A percentile compares a stretch with the other conserved stretches of the same genome.
Evolutionary conservation across 2,888 invertebrate genomes (phyloP).

Genomic region (Diaperis boleti): DNA sequence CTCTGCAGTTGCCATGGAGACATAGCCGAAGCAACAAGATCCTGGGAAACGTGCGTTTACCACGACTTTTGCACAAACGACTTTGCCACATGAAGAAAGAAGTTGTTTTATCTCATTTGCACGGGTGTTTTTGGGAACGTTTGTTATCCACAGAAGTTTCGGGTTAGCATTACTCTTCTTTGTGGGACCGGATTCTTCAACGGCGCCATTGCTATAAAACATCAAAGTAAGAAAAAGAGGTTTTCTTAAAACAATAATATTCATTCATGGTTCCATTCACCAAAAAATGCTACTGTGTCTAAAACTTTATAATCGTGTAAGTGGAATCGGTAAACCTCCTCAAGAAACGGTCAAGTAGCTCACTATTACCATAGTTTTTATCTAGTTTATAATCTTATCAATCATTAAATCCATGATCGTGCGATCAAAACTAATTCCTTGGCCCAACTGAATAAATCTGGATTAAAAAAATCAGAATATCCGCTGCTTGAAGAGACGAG

Average conservation of each 20-base stretch:
- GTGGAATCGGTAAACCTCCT: conserved; percentile 8
- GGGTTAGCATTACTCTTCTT: conserved; percentile 27
- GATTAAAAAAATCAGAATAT: conserved; percentile 2
- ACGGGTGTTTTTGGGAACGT: conserved; percentile 88
- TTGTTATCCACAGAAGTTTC: conserved; percentile 95
- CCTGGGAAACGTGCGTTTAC: conserved; percentile 95
- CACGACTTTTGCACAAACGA: conserved; percentile 95
- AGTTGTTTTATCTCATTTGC: conserved; percentile 95
- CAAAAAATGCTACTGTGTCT: conserved; percentile 13
- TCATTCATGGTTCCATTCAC: conserved; percentile 18
- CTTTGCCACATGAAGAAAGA: conserved; percentile 94
- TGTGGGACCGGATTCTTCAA: conserved; percentile 10
- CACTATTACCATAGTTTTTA: conserved; percentile 4
- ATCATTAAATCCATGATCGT: conserved; percentile 10
- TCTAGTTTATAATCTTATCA: conserved; percentile 3
- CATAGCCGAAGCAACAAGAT: conserved; percentile 94
- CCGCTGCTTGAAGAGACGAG: conserved; percentile 5
- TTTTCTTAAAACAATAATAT: conserved; percentile 3
- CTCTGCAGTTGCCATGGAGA: conserved; percentile 91
- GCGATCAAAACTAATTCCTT: conserved; percentile 7
- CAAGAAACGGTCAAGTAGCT: conserved; percentile 1
- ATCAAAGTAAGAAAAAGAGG: conserved; percentile 1
- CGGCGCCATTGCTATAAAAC: conserved; percentile 25
- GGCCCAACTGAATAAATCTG: conserved; percentile 1
- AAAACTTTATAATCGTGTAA: conserved; percentile 8